phyloP scores from a whole-genome alignment of 2,888 invertebrate species.

The Ophion ventricosus region DNA sequence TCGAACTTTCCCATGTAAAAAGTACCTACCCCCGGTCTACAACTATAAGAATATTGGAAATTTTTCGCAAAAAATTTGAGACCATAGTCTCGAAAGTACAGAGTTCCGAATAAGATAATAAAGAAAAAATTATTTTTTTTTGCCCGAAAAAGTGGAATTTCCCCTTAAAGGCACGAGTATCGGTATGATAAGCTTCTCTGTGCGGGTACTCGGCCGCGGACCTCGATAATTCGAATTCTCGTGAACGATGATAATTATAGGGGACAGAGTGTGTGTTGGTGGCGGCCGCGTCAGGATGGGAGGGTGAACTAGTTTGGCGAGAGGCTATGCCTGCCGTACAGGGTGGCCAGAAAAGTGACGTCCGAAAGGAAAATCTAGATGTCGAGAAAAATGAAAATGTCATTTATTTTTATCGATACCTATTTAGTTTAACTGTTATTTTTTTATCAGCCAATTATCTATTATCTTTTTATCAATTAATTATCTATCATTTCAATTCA shows the following conservation, averaged over 20 bases:
- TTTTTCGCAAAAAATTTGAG: not conserved
- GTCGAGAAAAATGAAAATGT: too few species aligned
- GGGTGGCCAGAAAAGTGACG: not conserved
- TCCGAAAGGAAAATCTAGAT: not conserved
- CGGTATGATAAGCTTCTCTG: not conserved
- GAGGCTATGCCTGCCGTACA: not conserved
- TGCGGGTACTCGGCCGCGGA: not conserved
- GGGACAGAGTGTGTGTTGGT: slow-evolving; percentile 23
- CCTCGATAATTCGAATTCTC: not conserved
- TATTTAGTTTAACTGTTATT: too few species aligned
- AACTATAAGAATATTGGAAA: too few species aligned
- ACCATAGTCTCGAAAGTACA: not conserved
- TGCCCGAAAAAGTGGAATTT: not conserved
- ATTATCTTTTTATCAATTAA: too few species aligned
- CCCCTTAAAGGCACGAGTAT: not conserved
- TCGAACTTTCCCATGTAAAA: too few species aligned
- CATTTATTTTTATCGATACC: too few species aligned
- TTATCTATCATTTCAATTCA: too few species aligned
- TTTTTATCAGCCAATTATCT: too few species aligned
- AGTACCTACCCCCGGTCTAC: too few species aligned
- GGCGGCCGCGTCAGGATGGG: not conserved
- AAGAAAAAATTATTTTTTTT: not conserved
- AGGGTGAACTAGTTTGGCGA: not conserved
- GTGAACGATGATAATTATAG: slow-evolving; percentile 1
- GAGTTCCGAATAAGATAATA: not conserved